Evolutionary conservation across 2,113 vertebrate genomes (phyloP).

Genomic region (Tachysurus fulvidraco): DNA sequence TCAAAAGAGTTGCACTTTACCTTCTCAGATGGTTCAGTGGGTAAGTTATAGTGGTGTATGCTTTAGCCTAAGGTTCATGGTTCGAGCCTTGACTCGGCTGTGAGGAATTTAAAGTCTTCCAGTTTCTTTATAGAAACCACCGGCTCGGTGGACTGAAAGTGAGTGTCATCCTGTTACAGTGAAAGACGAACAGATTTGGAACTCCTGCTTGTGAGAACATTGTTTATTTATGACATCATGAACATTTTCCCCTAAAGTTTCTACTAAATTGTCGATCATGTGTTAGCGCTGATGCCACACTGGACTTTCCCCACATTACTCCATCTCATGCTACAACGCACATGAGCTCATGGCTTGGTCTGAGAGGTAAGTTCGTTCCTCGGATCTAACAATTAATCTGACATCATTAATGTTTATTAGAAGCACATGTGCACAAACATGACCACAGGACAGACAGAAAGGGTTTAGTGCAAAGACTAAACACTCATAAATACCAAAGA

Average conservation of each 20-base stretch:
- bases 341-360: background rate
- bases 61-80: background rate
- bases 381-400: background rate
- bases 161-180: background rate
- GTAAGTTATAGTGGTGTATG: background rate
- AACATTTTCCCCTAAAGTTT: background rate
- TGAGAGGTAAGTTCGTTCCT: too few species aligned
- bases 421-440: background rate
- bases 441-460: background rate
- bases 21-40: background rate
- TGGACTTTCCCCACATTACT: background rate
- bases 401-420: background rate
- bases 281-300: background rate
- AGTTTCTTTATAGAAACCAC: background rate
- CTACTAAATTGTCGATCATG: background rate
- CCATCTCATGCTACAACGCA: background rate
- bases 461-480: too few species aligned
- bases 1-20: fast-evolving
- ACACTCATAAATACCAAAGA: too few species aligned
- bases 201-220: background rate
- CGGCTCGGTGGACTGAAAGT: background rate
- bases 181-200: background rate
- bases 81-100: background rate
- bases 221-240: background rate
- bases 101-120: background rate